phyloP scores from a whole-genome alignment of 1,140 invertebrate genomes.

The Caerostris extrusa region DNA sequence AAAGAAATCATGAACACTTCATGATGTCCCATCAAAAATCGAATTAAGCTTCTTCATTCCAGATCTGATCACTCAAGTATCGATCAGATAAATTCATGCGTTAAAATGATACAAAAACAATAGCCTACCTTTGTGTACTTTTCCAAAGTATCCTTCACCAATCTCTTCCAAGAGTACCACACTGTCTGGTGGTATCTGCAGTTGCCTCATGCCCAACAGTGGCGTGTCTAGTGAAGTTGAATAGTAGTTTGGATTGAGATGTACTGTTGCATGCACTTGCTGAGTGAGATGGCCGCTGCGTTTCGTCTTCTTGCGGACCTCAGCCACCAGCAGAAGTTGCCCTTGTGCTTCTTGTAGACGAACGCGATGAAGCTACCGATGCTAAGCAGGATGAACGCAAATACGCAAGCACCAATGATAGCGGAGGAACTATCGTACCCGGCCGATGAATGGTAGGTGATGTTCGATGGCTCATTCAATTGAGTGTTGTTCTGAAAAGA shows the following conservation, averaged over 20 bases:
- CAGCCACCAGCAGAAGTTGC: neutral
- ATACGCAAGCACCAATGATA: neutral
- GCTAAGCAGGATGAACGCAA: neutral
- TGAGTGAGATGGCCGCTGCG: constrained; percentile 55
- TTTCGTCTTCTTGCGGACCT: neutral
- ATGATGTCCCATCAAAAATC: too few species aligned
- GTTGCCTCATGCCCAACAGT: constrained; percentile 9
- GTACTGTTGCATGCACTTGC: constrained; percentile 78
- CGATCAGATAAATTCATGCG: too few species aligned
- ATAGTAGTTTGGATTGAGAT: constrained; percentile 79
- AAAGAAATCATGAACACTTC: neutral
- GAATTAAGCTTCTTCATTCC: too few species aligned
- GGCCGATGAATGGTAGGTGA: neutral
- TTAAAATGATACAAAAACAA: neutral
- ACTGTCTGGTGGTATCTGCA: constrained; percentile 84
- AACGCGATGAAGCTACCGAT: neutral
- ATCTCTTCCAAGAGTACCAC: constrained; percentile 89
- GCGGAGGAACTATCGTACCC: neutral
- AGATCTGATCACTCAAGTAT: too few species aligned
- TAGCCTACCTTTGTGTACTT: constrained; percentile 90
- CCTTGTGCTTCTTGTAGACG: neutral
- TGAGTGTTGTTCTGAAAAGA: constrained; percentile 25
- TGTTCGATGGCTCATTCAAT: neutral
- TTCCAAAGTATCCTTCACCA: constrained; percentile 95
- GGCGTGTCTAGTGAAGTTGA: constrained; percentile 68